Conservation (phyloP, 2,797 vertebrate genomes). For the Gephyroberyx darwinii region DNA sequence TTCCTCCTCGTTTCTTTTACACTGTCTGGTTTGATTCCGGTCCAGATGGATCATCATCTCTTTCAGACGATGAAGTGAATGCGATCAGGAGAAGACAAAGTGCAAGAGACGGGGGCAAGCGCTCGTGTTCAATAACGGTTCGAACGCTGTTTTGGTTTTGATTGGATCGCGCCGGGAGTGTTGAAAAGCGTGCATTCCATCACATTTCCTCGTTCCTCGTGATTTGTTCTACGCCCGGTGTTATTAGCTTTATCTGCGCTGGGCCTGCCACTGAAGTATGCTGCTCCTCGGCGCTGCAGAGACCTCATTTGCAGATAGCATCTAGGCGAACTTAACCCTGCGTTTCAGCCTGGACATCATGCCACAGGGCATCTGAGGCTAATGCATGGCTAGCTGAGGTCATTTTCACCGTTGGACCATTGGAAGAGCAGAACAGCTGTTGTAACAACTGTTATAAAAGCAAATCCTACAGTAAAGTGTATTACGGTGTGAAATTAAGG, state of each 20-base stretch:
- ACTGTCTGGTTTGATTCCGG: slow-evolving; percentile 31
- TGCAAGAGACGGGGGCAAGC: slow-evolving; percentile 10
- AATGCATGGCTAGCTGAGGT: slow-evolving; percentile 24
- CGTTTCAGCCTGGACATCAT: slow-evolving; percentile 24
- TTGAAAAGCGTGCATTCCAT: slow-evolving; percentile 83
- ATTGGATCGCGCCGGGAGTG: slow-evolving; percentile 71
- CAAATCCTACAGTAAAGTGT: slow-evolving; percentile 19
- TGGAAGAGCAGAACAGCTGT: slow-evolving; percentile 19
- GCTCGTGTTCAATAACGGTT: background rate
- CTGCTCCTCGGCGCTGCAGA: slow-evolving; percentile 57
- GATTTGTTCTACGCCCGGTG: slow-evolving; percentile 68
- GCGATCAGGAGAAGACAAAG: background rate
- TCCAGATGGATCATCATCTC: slow-evolving; percentile 44
- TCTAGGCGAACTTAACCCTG: slow-evolving; percentile 71
- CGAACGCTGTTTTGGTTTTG: slow-evolving; percentile 72
- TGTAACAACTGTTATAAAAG: slow-evolving; percentile 22
- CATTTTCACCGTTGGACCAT: slow-evolving; percentile 25
- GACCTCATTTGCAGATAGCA: slow-evolving; percentile 68
- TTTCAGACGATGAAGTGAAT: slow-evolving; percentile 31
- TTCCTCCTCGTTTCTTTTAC: slow-evolving; percentile 22
- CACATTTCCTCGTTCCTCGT: slow-evolving; percentile 73
- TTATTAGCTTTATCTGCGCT: slow-evolving; percentile 80
- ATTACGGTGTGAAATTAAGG: slow-evolving; percentile 43
- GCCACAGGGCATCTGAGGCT: slow-evolving; percentile 43
- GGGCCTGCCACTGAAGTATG: slow-evolving; percentile 82